Percentiles rank a stretch among this genome's conserved stretches.
Evolutionary conservation across 2,888 invertebrate genomes (phyloP).

Genomic region (Calameuta filiformis): DNA sequence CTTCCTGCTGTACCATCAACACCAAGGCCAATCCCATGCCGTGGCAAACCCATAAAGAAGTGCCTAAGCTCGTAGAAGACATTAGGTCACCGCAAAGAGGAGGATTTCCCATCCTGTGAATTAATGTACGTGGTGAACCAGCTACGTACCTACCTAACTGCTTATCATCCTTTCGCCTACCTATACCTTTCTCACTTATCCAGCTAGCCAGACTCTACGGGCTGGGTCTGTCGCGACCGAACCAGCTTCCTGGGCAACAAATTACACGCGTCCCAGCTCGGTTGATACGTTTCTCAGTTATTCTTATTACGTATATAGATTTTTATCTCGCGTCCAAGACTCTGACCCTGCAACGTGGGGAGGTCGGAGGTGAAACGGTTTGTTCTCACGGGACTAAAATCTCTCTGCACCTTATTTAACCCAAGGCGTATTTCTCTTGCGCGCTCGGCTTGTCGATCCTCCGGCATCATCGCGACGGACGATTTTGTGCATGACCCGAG

Average conservation of each 20-base stretch:
- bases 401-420: slow-evolving; percentile 1
- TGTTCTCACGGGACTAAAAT: background rate
- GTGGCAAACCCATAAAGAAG: background rate
- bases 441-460: background rate
- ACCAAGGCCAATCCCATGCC: background rate
- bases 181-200: background rate
- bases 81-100: background rate
- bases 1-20: background rate
- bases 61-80: background rate
- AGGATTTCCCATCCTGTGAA: background rate
- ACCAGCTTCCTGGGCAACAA: background rate
- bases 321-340: background rate
- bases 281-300: background rate
- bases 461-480: background rate
- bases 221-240: background rate
- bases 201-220: background rate
- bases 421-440: background rate
- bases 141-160: background rate
- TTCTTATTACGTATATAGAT: background rate
- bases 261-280: background rate
- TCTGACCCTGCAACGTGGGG: background rate
- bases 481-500: background rate
- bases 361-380: background rate
- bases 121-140: background rate
- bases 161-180: background rate